These are phyloP conservation scores for Minunthozetes semirufus DNA, from an alignment of 2,888 invertebrate species.

Conservation along the genomic window DNA sequence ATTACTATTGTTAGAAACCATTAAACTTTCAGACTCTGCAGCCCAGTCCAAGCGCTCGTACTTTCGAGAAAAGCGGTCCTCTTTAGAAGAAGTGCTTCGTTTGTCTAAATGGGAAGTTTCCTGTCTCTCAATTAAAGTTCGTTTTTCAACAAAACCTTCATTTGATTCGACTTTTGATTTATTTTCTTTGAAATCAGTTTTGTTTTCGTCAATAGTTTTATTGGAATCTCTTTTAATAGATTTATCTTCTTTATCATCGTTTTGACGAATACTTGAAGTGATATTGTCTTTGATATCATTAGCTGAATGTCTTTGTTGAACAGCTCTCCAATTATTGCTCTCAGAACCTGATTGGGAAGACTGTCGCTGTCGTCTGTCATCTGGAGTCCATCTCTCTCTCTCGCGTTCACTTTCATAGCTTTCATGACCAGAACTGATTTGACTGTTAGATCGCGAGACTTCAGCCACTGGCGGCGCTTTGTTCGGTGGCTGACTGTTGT, in stretches of 20 bases:
- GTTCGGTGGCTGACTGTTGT: not conserved
- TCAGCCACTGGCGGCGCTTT: constrained; percentile 11
- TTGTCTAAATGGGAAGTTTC: constrained; percentile 18
- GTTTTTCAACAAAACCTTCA: not conserved
- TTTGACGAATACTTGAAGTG: not conserved
- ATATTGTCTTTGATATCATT: not conserved
- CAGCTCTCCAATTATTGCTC: constrained; percentile 15
- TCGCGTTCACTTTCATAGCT: constrained; percentile 39
- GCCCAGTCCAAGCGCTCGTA: constrained; percentile 7
- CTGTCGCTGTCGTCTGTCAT: not conserved
- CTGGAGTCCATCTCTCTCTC: constrained; percentile 35
- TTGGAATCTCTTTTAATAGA: not conserved
- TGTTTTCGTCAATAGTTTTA: not conserved
- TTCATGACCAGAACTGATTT: constrained; percentile 40
- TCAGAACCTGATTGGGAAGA: constrained; percentile 4
- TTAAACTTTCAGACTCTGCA: not conserved
- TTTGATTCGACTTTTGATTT: not conserved
- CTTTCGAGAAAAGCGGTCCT: not conserved
- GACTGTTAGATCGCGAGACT: constrained; percentile 39
- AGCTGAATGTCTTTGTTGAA: constrained; percentile 1
- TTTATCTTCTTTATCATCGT: not conserved
- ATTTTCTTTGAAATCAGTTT: not conserved
- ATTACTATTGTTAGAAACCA: not conserved
- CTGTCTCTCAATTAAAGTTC: not conserved
- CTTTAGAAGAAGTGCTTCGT: constrained; percentile 11